phyloP scores from a whole-genome alignment of 1,140 invertebrate species.

The Orius laevigatus region DNA sequence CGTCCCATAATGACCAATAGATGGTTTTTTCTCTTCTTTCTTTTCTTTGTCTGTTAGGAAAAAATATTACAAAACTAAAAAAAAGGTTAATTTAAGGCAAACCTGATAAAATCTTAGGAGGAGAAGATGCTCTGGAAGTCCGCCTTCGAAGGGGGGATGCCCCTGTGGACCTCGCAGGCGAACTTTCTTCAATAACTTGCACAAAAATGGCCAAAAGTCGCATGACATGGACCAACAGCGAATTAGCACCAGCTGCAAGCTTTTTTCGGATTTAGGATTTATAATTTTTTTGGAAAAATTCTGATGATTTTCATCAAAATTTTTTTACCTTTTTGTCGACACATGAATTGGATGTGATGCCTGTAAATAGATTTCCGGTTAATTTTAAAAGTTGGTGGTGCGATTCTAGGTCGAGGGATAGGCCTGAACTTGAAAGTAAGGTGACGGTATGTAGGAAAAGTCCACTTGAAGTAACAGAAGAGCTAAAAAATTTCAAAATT shows the following conservation, averaged over 20 bases:
- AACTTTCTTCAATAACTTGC: constrained; percentile 56
- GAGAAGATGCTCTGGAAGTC: constrained; percentile 24
- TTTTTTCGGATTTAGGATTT: background rate
- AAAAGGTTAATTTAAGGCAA: background rate
- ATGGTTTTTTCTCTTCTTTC: constrained; percentile 26
- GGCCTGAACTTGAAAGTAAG: constrained; percentile 36
- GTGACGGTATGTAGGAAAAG: constrained; percentile 31
- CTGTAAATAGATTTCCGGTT: constrained; percentile 46
- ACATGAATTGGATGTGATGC: constrained; percentile 22
- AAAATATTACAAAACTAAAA: background rate
- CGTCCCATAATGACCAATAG: constrained; percentile 44
- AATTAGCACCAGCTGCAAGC: constrained; percentile 9
- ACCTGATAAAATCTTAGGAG: constrained; percentile 17
- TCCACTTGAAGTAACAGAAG: constrained; percentile 17
- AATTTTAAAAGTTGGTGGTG: constrained; percentile 44
- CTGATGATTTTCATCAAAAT: background rate
- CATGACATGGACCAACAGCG: constrained; percentile 39
- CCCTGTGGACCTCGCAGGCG: constrained; percentile 21
- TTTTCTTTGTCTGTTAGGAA: constrained; percentile 20
- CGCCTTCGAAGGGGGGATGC: constrained; percentile 36
- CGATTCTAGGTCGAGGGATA: constrained; percentile 42
- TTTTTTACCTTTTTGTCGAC: background rate
- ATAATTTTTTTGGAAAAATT: background rate
- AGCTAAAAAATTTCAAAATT: constrained; percentile 15
- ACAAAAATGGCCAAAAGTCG: constrained; percentile 56